A percentile compares a stretch with the other conserved stretches of the same genome.
Evolutionary conservation across 2,888 invertebrate genomes (phyloP).

Genomic region (Perizoma affinitatum): DNA sequence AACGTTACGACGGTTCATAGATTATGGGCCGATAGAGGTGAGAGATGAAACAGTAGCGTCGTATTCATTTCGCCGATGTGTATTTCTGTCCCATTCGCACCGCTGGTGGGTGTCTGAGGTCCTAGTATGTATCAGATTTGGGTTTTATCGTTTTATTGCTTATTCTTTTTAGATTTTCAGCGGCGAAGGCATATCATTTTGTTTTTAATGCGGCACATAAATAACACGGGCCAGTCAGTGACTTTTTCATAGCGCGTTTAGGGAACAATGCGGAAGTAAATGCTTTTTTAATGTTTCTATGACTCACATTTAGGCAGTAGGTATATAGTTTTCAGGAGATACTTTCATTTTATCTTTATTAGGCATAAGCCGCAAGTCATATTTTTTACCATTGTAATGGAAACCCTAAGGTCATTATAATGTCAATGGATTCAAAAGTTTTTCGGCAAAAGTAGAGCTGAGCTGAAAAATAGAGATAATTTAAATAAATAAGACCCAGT

Average conservation of each 20-base stretch:
- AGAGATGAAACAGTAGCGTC: constrained; percentile 84
- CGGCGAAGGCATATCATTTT: constrained; percentile 83
- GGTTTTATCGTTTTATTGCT: constrained; percentile 85
- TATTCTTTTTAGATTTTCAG: constrained; percentile 85
- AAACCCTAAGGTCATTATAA: too few species aligned
- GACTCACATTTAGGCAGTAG: constrained; percentile 21
- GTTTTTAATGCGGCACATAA: constrained; percentile 82
- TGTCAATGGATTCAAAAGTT: not conserved
- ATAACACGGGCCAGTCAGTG: constrained; percentile 76
- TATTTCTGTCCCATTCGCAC: constrained; percentile 73
- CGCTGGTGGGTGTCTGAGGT: constrained; percentile 76
- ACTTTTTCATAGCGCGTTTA: constrained; percentile 77
- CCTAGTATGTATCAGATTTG: constrained; percentile 84
- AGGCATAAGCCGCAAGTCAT: too few species aligned
- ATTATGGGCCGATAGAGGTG: constrained; percentile 81
- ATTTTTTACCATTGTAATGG: too few species aligned
- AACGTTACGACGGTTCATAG: constrained; percentile 81
- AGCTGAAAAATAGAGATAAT: too few species aligned
- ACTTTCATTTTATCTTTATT: too few species aligned
- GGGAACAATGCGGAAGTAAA: constrained; percentile 71
- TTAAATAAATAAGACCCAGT: too few species aligned
- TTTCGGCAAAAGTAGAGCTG: not conserved
- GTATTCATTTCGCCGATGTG: constrained; percentile 80
- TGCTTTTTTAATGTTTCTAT: constrained; percentile 59
- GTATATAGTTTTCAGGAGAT: constrained; percentile 9